Evolutionary conservation across 2,113 vertebrate species (phyloP), one percentile per base, ranked within the genome.

Genomic region (Sciurus niger): DNA sequence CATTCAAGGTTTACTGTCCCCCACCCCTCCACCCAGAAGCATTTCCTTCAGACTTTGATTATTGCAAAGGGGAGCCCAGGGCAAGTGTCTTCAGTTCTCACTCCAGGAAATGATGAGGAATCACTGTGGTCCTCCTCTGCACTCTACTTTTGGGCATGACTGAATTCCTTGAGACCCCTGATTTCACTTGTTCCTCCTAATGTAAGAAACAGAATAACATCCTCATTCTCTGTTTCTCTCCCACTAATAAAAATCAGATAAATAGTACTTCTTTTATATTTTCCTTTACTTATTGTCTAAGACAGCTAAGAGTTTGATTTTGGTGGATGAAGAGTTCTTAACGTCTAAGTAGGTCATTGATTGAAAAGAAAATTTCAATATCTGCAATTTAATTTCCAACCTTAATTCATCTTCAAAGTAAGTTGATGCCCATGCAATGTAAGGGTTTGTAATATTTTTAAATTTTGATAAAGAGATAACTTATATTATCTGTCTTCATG

Each of bases 391-490:
- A 34, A 73, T 89, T 89, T 91, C 46, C 63, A 51, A 43, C 51
- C 17, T 51, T 65, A 43, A 17, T 78, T 93, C 28, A 46, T 22
- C 78, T 53, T 78, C 85, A 73, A 79, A 84, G 46, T 43, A 90
- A 83, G 22, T 13, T 91, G 51, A 20, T 90, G 37, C 46, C 18
- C 22, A 84, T 14, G 13, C 25, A 87, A 13, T 34, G 1, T 37
- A 67, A 90, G 1, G 11, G 17, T n/a, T n/a, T 92, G 22, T 55
- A 87, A 89, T 34, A 79, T 85, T 90, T 83, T 67, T 67, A 82
- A 48, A 63, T 87, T 13, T 79, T 60, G 55, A 86, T 84, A 53
- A 94, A 93, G 12, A n/a, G 91, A 74, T 51, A 80, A 28, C 4
- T 86, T 86, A 58, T 13, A 22, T 30, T 90, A 93, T 32, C n/a